Evolutionary conservation across 2,888 invertebrate species (phyloP).

Genomic region (Celastrina argiolus): DNA sequence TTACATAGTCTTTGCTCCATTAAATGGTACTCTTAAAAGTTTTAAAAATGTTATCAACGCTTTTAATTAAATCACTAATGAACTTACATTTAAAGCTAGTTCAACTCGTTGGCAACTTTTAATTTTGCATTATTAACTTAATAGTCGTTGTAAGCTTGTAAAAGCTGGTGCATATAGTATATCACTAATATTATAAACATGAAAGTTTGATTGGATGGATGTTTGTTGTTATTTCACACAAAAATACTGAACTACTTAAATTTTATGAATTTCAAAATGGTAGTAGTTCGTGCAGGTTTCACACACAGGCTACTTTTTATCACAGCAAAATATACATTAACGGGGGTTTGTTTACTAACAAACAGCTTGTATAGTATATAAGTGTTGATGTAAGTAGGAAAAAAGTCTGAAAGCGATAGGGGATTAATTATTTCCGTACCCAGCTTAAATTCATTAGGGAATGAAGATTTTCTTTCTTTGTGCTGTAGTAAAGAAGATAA

Average conservation of each 20-base stretch:
- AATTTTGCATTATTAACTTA: neutral
- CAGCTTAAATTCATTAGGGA: neutral
- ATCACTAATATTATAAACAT: too few relatives aligned
- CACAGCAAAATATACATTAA: too few relatives aligned
- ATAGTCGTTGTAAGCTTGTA: neutral
- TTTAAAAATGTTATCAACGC: neutral
- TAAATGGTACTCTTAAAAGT: neutral
- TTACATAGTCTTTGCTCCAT: neutral
- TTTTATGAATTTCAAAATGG: too few relatives aligned
- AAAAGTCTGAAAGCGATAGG: neutral
- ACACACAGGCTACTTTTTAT: too few relatives aligned
- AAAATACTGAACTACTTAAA: too few relatives aligned
- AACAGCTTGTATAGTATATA: neutral
- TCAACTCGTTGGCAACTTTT: neutral
- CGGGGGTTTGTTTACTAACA: neutral
- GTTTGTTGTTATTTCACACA: too few relatives aligned
- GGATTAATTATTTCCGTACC: neutral
- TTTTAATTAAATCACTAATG: neutral
- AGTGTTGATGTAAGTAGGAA: neutral
- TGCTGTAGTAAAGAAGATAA: neutral
- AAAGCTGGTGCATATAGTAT: too few relatives aligned
- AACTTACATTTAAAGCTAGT: neutral
- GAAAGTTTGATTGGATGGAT: too few relatives aligned
- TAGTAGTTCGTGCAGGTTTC: too few relatives aligned
- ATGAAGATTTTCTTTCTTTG: neutral